These are phyloP conservation scores for Lagopus leucura DNA, from an alignment of 2,113 vertebrate genomes.

Conservation along the genomic window DNA sequence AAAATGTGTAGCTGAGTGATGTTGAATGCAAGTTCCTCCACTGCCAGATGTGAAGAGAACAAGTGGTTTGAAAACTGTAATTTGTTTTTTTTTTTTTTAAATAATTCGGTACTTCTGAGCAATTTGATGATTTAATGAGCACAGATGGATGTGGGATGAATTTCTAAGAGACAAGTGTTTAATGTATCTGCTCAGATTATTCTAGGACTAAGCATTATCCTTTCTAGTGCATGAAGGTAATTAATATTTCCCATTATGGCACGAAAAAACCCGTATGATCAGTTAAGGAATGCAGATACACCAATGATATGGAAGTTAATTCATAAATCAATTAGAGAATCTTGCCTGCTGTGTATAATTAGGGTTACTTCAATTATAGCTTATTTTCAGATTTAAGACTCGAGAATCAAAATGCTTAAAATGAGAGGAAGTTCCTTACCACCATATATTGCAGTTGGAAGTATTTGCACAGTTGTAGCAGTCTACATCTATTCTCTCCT, in stretches of 20 bases:
- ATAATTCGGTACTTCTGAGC: slow-evolving; percentile 72
- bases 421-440: slow-evolving; percentile 29
- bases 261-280: slow-evolving; percentile 47
- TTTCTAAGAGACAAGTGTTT: slow-evolving; percentile 65
- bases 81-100: slow-evolving; percentile 56
- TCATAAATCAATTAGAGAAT: slow-evolving; percentile 65
- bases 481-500: background rate
- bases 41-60: slow-evolving; percentile 74
- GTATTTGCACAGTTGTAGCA: background rate
- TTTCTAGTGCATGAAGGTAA: slow-evolving; percentile 63
- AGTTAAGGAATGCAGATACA: slow-evolving; percentile 56
- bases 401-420: slow-evolving; percentile 48
- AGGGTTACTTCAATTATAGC: slow-evolving; percentile 63
- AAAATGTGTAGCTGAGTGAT: slow-evolving; percentile 33
- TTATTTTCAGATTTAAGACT: slow-evolving; percentile 51
- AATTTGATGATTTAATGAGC: slow-evolving; percentile 74
- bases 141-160: slow-evolving; percentile 72
- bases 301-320: slow-evolving; percentile 26
- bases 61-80: slow-evolving; percentile 70
- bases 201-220: slow-evolving; percentile 65
- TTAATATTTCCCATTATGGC: slow-evolving; percentile 65
- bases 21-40: background rate
- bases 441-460: background rate
- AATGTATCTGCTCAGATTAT: slow-evolving; percentile 69
- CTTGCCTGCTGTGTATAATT: slow-evolving; percentile 63